Evolutionary conservation across 2,113 vertebrate genomes (phyloP).

Genomic region (Fulmarus glacialis): DNA sequence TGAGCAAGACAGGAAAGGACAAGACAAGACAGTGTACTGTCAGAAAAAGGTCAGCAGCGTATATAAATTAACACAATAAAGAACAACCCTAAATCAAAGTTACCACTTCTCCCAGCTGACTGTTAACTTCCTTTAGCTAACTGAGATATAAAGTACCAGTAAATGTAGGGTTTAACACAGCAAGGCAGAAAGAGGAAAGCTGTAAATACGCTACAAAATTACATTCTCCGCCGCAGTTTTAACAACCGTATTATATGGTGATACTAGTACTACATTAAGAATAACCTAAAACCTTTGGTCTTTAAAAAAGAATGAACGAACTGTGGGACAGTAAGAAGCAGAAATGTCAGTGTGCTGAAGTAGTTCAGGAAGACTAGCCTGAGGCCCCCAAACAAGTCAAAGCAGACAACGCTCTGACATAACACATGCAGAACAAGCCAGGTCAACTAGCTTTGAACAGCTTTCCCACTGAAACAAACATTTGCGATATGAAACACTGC

Average conservation of each 20-base stretch:
- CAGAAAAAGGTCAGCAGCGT: neutral
- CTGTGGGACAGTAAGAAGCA: neutral
- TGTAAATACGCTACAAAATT: neutral
- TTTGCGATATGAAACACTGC: neutral
- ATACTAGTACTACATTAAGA: neutral
- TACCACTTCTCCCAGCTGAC: neutral
- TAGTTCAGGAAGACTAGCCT: neutral
- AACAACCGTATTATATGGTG: neutral
- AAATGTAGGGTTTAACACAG: neutral
- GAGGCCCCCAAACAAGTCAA: neutral
- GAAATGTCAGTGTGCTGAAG: neutral
- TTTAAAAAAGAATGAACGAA: neutral
- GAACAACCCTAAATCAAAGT: neutral
- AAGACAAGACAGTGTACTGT: accelerated
- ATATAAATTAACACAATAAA: neutral
- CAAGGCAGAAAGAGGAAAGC: neutral
- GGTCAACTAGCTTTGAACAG: neutral
- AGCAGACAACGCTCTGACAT: neutral
- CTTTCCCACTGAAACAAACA: neutral
- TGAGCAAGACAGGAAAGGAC: slow-evolving; percentile 39
- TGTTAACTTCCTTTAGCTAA: neutral
- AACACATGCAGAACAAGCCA: accelerated
- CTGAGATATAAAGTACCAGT: neutral
- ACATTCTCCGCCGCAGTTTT: neutral
- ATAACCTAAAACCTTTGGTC: neutral